Evolutionary conservation across 2,797 vertebrate genomes (phyloP), one percentile per base, ranked within the genome.

Genomic region (Gadopsis marmoratus): DNA sequence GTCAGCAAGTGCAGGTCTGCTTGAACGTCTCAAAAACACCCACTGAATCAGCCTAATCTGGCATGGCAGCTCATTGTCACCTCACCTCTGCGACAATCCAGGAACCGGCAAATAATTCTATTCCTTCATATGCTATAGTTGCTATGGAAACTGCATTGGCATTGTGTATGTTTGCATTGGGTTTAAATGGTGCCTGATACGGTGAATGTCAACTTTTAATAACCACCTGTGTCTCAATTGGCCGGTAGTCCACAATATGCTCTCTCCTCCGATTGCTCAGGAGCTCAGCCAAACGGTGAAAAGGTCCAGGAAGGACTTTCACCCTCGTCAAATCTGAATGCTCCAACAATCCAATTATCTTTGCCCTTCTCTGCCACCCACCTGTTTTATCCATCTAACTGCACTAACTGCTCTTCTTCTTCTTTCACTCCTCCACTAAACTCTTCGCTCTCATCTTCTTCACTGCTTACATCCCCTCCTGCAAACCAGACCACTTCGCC

Each of bases 261-360:
- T 63, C 73, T 79, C 26, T 51, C 37, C 56, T 71, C 35, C 82
- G 75, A 85, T 81, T 54, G 74, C 71, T 71, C 61, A 61, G 35
- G 59, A 79, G 29, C 72, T 74, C 67, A 29, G 76, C 64, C 82
- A 71, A 80, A 79, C 3, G 1, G 39, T 39, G 54, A 65, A 74
- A 68, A 84, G 51, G 60, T 83, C 62, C 55, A 64, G 55, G 74
- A 79, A 78, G 55, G 71, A 68, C 50, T 66, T 58, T 78, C 65
- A 16, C 69, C 72, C 55, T 71, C 4, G 0, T 80, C 75, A 82
- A 80, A 88, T 67, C 69, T 55, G 50, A 75, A 72, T 7, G 26
- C 63, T 19, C 71, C 56, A 60, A 66, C 72, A 26, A 81, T 82
- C 56, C 48, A 88, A 84, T 88, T 81, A 87, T 74, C 67, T 51